Percentiles rank a stretch among this genome's conserved stretches.
Evolutionary conservation across 2,888 invertebrate species (phyloP).

Genomic region (Papilio protenor): DNA sequence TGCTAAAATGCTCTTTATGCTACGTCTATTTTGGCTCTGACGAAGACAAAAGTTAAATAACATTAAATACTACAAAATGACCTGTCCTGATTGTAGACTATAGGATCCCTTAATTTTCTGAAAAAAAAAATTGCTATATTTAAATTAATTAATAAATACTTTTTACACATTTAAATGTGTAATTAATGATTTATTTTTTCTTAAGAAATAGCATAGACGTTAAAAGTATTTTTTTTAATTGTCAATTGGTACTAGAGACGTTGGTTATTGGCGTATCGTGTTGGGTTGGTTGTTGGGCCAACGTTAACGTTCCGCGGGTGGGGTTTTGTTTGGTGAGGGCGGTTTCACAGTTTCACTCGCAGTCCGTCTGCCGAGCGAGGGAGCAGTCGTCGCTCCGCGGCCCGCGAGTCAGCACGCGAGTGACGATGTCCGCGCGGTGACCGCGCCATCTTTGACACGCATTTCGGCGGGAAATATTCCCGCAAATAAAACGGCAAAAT

Average conservation of each 20-base stretch:
- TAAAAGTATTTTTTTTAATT: not conserved
- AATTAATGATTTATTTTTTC: not conserved
- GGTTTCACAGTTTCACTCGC: conserved; percentile 80
- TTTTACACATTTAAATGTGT: not conserved
- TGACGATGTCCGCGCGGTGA: conserved; percentile 77
- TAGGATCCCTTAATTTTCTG: not conserved
- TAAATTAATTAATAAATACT: not conserved
- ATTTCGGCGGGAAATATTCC: conserved; percentile 81
- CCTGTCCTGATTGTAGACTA: not conserved
- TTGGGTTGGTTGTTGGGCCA: conserved; percentile 39
- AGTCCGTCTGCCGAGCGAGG: conserved; percentile 57
- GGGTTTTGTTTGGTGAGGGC: conserved; percentile 83
- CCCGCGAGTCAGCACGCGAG: conserved; percentile 66
- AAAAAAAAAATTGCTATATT: not conserved
- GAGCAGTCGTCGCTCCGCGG: conserved; percentile 65
- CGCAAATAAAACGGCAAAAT: conserved; percentile 79
- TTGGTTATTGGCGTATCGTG: conserved; percentile 28
- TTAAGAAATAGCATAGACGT: not conserved
- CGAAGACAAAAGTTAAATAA: conserved; percentile 16
- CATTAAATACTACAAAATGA: not conserved
- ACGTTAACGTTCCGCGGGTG: conserved; percentile 63
- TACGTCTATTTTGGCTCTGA: conserved; percentile 20
- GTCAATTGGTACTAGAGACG: conserved; percentile 5
- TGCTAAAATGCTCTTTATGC: conserved; percentile 79
- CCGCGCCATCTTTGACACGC: conserved; percentile 71